Percentiles rank a stretch among this genome's conserved stretches.
Conservation (phyloP, 2,888 invertebrate species). For the Mythimna lalbum region DNA sequence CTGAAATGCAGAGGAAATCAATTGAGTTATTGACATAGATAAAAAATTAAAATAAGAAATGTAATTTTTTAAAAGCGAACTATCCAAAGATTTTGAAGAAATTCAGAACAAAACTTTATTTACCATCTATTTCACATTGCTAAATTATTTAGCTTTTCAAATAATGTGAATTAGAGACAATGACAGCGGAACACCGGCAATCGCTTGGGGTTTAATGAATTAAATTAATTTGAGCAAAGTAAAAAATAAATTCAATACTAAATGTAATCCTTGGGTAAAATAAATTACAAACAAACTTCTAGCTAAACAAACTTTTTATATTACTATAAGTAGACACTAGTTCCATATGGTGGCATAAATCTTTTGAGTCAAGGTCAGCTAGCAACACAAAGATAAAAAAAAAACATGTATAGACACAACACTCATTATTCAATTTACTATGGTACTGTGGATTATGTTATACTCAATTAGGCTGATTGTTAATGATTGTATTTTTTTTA, state of each 20-base stretch:
- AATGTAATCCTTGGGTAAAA: neutral
- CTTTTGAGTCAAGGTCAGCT: conserved; percentile 36
- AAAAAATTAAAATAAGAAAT: too few relatives aligned
- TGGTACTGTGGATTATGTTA: conserved; percentile 5
- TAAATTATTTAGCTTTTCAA: too few relatives aligned
- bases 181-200: too few relatives aligned
- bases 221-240: too few relatives aligned
- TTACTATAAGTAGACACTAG: neutral
- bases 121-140: neutral
- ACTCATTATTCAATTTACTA: conserved; percentile 19
- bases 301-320: conserved; percentile 3
- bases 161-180: too few relatives aligned
- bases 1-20: too few relatives aligned
- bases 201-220: too few relatives aligned
- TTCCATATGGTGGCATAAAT: conserved; percentile 28
- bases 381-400: conserved; percentile 7
- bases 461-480: conserved; percentile 5
- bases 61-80: too few relatives aligned
- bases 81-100: too few relatives aligned
- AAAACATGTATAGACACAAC: conserved; percentile 4
- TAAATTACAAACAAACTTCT: neutral
- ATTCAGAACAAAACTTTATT: neutral
- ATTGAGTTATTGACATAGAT: too few relatives aligned
- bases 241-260: neutral
- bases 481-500: neutral